Conservation (phyloP, 2,113 vertebrate genomes). For the Pachycephala philippinensis region DNA sequence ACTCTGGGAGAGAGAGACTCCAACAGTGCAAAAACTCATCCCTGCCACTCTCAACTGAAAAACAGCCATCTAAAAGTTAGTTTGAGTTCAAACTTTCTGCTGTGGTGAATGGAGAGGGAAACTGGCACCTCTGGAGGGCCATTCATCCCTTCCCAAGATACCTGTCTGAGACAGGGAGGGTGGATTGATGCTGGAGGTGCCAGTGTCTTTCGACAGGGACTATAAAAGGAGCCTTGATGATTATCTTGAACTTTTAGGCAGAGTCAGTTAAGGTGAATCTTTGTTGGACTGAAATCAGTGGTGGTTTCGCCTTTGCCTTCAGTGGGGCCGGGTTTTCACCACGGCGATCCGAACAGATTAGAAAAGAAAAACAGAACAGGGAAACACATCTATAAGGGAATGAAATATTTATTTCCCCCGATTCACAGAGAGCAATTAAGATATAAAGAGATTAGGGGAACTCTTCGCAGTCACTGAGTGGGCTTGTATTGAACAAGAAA, state of each 20-base stretch:
- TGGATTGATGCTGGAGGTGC: background rate
- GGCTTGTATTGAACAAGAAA: slow-evolving; percentile 29
- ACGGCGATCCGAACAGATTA: background rate
- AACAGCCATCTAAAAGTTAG: background rate
- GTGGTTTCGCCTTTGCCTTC: background rate
- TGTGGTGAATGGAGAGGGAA: background rate
- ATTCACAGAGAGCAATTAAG: slow-evolving; percentile 40
- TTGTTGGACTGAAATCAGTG: background rate
- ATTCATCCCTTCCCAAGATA: background rate
- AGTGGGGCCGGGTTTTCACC: slow-evolving; percentile 6
- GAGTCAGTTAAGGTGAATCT: slow-evolving; percentile 42
- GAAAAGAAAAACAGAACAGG: slow-evolving; percentile 24
- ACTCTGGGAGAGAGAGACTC: background rate
- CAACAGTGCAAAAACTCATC: background rate
- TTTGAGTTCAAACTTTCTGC: background rate
- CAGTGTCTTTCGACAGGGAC: background rate
- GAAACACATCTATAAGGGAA: slow-evolving; percentile 10
- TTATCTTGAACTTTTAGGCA: slow-evolving; percentile 26
- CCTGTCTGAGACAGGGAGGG: background rate
- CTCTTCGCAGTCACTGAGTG: background rate
- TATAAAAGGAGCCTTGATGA: slow-evolving; percentile 18
- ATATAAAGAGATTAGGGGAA: slow-evolving; percentile 40
- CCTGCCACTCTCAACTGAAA: background rate
- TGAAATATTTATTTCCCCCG: slow-evolving; percentile 41
- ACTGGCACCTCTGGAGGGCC: background rate